Conservation (phyloP, 2,797 vertebrate species). For the Gallinago nigripennis region DNA sequence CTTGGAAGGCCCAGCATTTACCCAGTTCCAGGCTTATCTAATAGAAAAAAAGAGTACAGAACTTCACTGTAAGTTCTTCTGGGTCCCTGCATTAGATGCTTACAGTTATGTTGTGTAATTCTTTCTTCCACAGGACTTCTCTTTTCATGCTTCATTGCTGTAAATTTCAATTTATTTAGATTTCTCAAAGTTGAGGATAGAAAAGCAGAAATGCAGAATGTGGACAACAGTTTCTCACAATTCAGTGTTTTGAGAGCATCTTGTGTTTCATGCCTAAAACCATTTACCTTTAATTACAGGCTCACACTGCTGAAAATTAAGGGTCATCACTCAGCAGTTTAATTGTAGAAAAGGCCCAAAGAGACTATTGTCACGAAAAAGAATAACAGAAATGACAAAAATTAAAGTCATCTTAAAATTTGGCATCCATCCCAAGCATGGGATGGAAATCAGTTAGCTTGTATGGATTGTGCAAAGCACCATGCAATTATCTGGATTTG, state of each 20-base stretch:
- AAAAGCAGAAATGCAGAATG: not conserved
- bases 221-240: not conserved
- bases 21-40: not conserved
- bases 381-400: not conserved
- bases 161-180: not conserved
- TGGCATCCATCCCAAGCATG: not conserved
- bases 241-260: not conserved
- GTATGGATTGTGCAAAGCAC: not conserved
- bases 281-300: not conserved
- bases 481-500: not conserved
- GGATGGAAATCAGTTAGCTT: not conserved
- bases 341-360: not conserved
- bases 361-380: not conserved
- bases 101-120: rapidly evolving
- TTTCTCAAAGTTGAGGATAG: not conserved
- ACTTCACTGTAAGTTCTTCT: not conserved
- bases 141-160: not conserved
- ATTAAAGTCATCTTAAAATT: not conserved
- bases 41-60: not conserved
- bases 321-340: not conserved
- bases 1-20: not conserved
- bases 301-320: not conserved
- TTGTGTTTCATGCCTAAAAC: not conserved
- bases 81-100: not conserved
- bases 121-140: not conserved